Evolutionary conservation across 2,113 vertebrate species (phyloP).

Genomic region (Ictidomys tridecemlineatus): DNA sequence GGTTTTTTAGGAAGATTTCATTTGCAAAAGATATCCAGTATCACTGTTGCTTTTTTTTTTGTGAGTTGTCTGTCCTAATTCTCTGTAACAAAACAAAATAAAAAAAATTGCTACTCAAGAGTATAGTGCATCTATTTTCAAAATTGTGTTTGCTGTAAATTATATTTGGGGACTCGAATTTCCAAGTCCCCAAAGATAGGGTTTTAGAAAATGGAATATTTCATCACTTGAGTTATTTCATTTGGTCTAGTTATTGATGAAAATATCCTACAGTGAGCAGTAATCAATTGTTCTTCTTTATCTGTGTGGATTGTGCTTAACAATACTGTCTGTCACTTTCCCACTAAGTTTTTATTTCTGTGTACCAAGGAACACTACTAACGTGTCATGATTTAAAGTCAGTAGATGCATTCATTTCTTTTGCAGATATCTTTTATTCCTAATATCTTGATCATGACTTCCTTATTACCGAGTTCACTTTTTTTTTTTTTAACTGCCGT

Average conservation of each 20-base stretch:
- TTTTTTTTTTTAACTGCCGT: neutral
- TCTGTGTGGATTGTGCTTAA: neutral
- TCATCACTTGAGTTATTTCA: slow-evolving; percentile 29
- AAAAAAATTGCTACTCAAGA: neutral
- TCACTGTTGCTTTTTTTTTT: neutral
- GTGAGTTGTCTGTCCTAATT: neutral
- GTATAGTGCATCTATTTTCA: neutral
- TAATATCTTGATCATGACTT: slow-evolving; percentile 10
- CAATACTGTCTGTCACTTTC: slow-evolving; percentile 20
- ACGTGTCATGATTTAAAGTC: neutral
- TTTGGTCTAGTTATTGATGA: slow-evolving; percentile 49
- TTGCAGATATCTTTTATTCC: neutral
- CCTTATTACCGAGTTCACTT: slow-evolving; percentile 7
- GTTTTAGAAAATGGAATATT: neutral
- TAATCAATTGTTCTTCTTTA: slow-evolving; percentile 11
- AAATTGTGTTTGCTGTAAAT: neutral
- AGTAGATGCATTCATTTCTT: neutral
- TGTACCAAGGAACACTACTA: neutral
- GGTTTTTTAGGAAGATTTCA: neutral
- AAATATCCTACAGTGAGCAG: neutral
- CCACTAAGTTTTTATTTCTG: slow-evolving; percentile 6
- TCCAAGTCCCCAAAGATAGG: neutral
- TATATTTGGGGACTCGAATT: slow-evolving; percentile 32
- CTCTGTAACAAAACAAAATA: neutral
- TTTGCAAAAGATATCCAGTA: neutral